phyloP scores from a whole-genome alignment of 2,888 invertebrate genomes.

The Fragum sueziense region DNA sequence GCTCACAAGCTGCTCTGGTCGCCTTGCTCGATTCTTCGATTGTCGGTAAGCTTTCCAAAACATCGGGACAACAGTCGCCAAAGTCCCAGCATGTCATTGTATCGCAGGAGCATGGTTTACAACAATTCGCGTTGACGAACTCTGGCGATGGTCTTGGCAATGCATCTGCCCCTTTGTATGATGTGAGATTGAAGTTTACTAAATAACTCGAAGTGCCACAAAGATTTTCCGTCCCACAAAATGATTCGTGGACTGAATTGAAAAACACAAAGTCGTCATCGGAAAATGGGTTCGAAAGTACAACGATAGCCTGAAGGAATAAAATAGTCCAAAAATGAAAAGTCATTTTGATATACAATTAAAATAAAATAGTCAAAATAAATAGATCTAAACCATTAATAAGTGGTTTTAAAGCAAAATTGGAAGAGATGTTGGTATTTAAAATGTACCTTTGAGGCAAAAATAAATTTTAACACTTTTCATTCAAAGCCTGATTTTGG shows the following conservation, averaged over 20 bases:
- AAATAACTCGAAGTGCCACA: background rate
- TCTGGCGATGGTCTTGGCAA: background rate
- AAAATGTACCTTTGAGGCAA: too few species aligned
- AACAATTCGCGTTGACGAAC: background rate
- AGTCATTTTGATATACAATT: background rate
- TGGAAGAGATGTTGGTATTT: too few species aligned
- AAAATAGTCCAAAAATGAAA: background rate
- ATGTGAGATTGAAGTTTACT: background rate
- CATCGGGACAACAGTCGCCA: slow-evolving; percentile 12
- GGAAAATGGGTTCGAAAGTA: background rate
- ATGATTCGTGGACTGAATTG: background rate
- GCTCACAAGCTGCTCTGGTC: background rate
- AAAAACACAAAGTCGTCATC: background rate
- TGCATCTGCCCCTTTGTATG: background rate
- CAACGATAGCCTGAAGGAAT: background rate
- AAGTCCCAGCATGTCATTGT: background rate
- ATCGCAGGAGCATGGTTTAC: slow-evolving; percentile 9
- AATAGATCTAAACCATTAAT: too few species aligned
- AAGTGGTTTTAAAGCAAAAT: too few species aligned
- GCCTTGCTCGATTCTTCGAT: background rate
- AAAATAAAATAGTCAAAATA: too few species aligned
- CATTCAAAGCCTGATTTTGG: too few species aligned
- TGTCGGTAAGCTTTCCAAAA: background rate
- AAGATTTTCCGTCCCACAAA: background rate
- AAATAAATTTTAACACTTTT: too few species aligned